Percentiles rank a stretch among this genome's conserved stretches.
Conservation (phyloP, 2,113 vertebrate genomes). For the Arenaria interpres region DNA sequence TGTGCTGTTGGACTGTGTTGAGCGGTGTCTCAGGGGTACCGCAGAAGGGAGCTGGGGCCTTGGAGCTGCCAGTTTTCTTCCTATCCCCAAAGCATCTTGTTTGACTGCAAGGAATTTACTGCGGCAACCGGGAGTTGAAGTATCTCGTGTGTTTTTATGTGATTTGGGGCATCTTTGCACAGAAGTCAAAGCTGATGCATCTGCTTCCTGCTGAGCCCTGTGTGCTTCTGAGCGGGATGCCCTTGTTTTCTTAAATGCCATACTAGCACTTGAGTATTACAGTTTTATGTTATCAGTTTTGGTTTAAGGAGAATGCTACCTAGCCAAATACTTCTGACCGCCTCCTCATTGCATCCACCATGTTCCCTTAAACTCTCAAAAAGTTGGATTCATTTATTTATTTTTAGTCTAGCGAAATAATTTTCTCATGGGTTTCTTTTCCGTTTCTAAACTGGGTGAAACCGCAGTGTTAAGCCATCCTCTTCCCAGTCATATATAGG, state of each 20-base stretch:
- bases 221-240: neutral
- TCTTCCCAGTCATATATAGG: neutral
- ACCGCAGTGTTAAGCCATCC: constrained; percentile 43
- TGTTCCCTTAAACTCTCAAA: neutral
- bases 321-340: neutral
- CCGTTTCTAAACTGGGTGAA: constrained; percentile 5
- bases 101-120: neutral
- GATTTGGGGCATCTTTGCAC: neutral
- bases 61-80: neutral
- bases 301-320: neutral
- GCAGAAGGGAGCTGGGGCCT: fast-evolving
- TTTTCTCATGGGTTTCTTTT: constrained; percentile 46
- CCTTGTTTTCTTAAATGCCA: neutral
- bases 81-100: neutral
- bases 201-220: neutral
- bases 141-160: neutral
- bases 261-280: fast-evolving
- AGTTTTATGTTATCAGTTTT: fast-evolving
- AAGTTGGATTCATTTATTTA: constrained; percentile 27
- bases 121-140: neutral
- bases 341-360: neutral
- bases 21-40: fast-evolving
- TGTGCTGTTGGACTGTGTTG: neutral
- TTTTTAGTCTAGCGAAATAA: neutral
- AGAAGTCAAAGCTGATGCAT: neutral